Evolutionary conservation across 2,888 invertebrate species (phyloP), one percentile per base, ranked within the genome.

Genomic region (Phania funesta): DNA sequence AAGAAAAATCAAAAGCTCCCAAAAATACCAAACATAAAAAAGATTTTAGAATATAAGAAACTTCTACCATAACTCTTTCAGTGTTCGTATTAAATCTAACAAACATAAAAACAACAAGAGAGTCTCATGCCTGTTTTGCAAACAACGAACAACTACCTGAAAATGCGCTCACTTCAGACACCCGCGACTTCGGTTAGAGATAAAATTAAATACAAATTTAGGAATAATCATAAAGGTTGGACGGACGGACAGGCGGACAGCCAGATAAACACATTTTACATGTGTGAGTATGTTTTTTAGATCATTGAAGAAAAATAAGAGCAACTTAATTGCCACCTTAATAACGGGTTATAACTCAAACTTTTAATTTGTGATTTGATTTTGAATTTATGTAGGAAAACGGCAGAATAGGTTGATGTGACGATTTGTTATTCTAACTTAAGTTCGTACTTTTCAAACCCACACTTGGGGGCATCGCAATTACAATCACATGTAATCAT

Each of bases 331-430:
- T 82, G 82, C 74, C 68, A 75, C 75, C 78, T 70, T 78, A 64
- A 78, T 78, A 78, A 82, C 82, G 77, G 82, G 48, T 78, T 82
- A 82, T 82, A 78, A 82, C 74, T 78, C 74, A 82, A 78, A 74
- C 18, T 26, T 62, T 70, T 77, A 35, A 54, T 62, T 77, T 68
- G 62, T 62, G 8, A 29, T 7, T 35, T 13, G 9, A n/a, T n/a
- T n/a, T n/a, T n/a, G n/a, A n/a, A n/a, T n/a, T n/a, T n/a, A n/a
- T n/a, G n/a, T n/a, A n/a, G n/a, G n/a, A n/a, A n/a, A n/a, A n/a
- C 11, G 26, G 50, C 26, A 50, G 26, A 50, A 20, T 50, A 26
- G 5, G 18, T n/a, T 41, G 0, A 16, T 13, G 22, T n/a, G 5
- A 9, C 35, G 4, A 1, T 22, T 64, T 20, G 46, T 29, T 29